Evolutionary conservation across 2,797 vertebrate species (phyloP), one percentile per base, ranked within the genome.

Genomic region (Pagetopsis macropterus): DNA sequence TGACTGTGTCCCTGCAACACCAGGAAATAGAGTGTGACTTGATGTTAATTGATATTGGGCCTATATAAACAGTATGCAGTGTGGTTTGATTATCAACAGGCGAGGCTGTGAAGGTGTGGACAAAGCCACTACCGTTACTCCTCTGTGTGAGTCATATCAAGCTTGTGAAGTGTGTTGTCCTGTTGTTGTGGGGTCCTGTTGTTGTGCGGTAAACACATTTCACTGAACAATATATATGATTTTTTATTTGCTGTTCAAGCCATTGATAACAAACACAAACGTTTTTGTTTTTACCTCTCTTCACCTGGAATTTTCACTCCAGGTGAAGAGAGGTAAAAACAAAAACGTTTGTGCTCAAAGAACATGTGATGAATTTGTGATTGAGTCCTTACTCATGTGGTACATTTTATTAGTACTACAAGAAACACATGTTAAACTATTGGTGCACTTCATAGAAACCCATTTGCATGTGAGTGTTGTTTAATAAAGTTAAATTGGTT

Each of bases 11-110:
- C 56, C 11, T 62, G 58, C 55, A n/a, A 27, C 66, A 54, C 5
- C 23, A 33, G 41, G 10, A 76, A 76, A 50, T 37, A 51, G 31
- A 67, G 68, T 64, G 61, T 71, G 68, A 72, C 61, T 44, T 51
- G 23, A 41, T 78, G 78, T 76, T 85, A 78, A 84, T 81, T 84
- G 51, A 84, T 76, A 44, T 41, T 46, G 15, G 19, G 58, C 58
- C 57, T 62, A 21, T 51, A 54, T 65, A 31, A 86, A 83, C 52
- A 13, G 65, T 43, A 63, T 70, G 65, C 61, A 23, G 27, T n/a
- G 45, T 54, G 62, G 70, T 64, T 44, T 71, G 69, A 65, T 40
- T 72, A 1, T 62, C 12, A 49, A 63, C 9, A 17, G 31, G 19
- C 11, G n/a, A 17, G 23, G 23, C 6, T 44, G 16, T 41, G 72